Percentiles rank a stretch among this genome's conserved stretches.
phyloP scores from a whole-genome alignment of 2,113 vertebrate species.

The Gobio gobio region DNA sequence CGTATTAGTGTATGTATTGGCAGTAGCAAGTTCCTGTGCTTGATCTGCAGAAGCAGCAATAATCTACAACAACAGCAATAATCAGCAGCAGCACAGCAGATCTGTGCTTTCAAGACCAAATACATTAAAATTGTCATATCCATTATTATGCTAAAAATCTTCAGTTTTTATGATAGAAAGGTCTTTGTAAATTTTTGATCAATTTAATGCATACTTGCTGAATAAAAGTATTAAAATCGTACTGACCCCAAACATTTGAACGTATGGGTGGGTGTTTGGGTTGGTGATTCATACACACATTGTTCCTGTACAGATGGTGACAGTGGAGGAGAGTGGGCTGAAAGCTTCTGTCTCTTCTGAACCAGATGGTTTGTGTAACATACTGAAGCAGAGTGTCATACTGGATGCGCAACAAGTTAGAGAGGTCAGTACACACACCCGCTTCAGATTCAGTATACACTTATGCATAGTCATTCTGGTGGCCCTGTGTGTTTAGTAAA shows the following conservation, averaged over 20 bases:
- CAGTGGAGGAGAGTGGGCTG: constrained; percentile 72
- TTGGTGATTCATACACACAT: background rate
- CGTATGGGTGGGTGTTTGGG: background rate
- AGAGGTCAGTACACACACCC: constrained; percentile 66
- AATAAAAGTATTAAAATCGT: background rate
- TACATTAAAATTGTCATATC: too few relatives aligned
- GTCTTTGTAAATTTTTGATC: background rate
- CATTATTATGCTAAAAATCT: too few relatives aligned
- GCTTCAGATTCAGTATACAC: background rate
- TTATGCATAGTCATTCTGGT: background rate
- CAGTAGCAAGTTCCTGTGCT: too few relatives aligned
- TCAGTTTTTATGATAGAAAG: too few relatives aligned
- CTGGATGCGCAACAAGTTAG: constrained; percentile 70
- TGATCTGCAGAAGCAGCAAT: too few relatives aligned
- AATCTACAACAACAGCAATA: too few relatives aligned
- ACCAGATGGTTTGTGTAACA: constrained; percentile 70
- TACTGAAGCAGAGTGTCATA: constrained; percentile 73
- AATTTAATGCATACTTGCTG: background rate
- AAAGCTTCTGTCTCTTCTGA: constrained; percentile 61
- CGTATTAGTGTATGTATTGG: too few relatives aligned
- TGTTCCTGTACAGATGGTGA: constrained; percentile 71
- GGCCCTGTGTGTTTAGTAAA: background rate
- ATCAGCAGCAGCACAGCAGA: too few relatives aligned
- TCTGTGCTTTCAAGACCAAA: too few relatives aligned
- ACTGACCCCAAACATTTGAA: background rate